Conservation (phyloP, 92 coral and sea anemone species). For the Palythoa heliodiscus region DNA sequence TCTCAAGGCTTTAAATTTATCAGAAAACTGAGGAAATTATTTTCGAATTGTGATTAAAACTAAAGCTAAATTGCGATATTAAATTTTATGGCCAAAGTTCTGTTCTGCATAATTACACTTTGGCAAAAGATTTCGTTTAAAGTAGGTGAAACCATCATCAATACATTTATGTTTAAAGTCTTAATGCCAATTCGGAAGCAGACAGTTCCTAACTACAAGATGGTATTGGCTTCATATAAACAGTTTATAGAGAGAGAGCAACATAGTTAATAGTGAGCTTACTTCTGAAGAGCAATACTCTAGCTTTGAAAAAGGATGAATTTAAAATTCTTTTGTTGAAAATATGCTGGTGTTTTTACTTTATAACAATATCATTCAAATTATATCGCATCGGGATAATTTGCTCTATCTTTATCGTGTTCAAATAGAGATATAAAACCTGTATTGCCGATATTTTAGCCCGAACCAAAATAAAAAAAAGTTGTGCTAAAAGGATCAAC, state of each 20-base stretch:
- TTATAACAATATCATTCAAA: conserved; percentile 2
- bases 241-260: neutral
- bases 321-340: neutral
- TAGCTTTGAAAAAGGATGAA: neutral
- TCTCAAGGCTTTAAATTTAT: conserved; percentile 10
- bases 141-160: neutral
- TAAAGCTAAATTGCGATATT: neutral
- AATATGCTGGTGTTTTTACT: neutral
- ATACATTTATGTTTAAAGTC: neutral
- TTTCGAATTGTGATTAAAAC: neutral
- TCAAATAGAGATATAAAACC: neutral
- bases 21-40: conserved; percentile 1
- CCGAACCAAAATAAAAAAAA: neutral
- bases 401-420: conserved; percentile 5
- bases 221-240: neutral
- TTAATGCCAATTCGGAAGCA: neutral
- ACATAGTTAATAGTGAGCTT: neutral
- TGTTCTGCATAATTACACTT: conserved; percentile 24
- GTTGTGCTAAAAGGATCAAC: neutral
- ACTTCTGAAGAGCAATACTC: neutral
- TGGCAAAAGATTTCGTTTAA: neutral
- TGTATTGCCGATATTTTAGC: neutral
- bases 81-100: conserved; percentile 1
- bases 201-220: neutral
- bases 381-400: neutral